phyloP scores from a whole-genome alignment of 2,797 vertebrate species.

The Toxotes lorentzi region DNA sequence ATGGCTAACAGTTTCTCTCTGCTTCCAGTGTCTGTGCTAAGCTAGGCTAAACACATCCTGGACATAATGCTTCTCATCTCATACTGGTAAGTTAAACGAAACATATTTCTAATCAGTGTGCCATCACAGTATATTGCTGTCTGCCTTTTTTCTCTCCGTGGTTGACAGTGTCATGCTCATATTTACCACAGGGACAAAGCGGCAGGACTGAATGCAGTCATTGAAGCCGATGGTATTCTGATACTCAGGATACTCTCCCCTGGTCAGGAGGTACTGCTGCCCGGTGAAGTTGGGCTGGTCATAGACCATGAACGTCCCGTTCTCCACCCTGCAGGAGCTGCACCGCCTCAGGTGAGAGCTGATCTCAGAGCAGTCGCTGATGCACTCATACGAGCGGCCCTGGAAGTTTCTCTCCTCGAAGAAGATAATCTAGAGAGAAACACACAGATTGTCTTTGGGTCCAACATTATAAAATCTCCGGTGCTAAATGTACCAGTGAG shows the following conservation, averaged over 20 bases:
- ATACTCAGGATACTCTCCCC: constrained; percentile 67
- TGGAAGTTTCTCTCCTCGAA: constrained; percentile 64
- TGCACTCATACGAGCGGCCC: constrained; percentile 64
- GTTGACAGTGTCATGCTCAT: neutral
- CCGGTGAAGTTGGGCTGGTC: constrained; percentile 64
- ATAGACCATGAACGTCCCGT: constrained; percentile 61
- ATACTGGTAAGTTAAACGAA: neutral
- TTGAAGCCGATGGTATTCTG: constrained; percentile 64
- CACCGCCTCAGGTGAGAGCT: constrained; percentile 57
- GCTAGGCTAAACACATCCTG: neutral
- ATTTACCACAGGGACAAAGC: constrained; percentile 63
- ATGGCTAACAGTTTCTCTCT: neutral
- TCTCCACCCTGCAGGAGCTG: constrained; percentile 73
- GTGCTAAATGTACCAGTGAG: neutral
- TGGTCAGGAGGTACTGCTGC: constrained; percentile 66
- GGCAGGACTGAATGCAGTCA: constrained; percentile 68
- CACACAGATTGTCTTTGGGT: constrained; percentile 24
- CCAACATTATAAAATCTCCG: neutral
- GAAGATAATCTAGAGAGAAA: constrained; percentile 58
- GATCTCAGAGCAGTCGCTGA: constrained; percentile 63
- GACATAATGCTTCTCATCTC: neutral
- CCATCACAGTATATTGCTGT: too few relatives aligned
- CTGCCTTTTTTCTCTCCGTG: too few relatives aligned
- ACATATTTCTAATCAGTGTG: neutral
- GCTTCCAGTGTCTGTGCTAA: neutral